phyloP scores from a whole-genome alignment of 2,797 vertebrate species.

The Streptopelia turtur region DNA sequence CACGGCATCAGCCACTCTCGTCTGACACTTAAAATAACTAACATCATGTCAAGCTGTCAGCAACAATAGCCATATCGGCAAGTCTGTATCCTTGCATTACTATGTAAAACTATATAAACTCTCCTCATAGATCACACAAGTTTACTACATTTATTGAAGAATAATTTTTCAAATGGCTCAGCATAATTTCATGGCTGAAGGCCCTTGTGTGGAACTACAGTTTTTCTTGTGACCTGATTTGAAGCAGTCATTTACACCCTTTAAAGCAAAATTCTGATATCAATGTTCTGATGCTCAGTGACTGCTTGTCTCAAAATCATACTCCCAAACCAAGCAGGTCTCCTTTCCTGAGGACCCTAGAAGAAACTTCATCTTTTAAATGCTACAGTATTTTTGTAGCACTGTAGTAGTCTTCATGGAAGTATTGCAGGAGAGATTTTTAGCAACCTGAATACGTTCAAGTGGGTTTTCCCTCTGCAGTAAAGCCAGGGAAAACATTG shows the following conservation, averaged over 20 bases:
- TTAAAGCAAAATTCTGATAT: background rate
- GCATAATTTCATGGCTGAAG: conserved; percentile 4
- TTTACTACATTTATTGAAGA: conserved; percentile 40
- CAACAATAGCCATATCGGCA: conserved; percentile 70
- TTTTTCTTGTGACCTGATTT: background rate
- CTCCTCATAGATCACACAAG: background rate
- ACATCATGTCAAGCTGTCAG: conserved; percentile 73
- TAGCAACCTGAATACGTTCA: background rate
- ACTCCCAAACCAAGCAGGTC: background rate
- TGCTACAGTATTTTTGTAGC: background rate
- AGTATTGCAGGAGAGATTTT: background rate
- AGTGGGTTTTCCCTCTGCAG: background rate
- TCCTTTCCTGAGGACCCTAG: background rate
- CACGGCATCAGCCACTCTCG: conserved; percentile 69
- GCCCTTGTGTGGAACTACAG: background rate
- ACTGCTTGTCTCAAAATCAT: background rate
- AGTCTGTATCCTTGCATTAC: conserved; percentile 37
- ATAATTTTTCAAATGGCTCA: conserved; percentile 37
- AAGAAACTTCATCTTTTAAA: background rate
- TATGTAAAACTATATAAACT: conserved; percentile 50
- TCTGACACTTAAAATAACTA: conserved; percentile 76
- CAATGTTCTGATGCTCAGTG: background rate
- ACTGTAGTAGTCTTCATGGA: background rate
- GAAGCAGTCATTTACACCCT: background rate
- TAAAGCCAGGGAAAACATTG: background rate